These are phyloP conservation scores for Bombus consobrinus DNA, from an alignment of 1,140 invertebrate genomes.

Conservation along the genomic window DNA sequence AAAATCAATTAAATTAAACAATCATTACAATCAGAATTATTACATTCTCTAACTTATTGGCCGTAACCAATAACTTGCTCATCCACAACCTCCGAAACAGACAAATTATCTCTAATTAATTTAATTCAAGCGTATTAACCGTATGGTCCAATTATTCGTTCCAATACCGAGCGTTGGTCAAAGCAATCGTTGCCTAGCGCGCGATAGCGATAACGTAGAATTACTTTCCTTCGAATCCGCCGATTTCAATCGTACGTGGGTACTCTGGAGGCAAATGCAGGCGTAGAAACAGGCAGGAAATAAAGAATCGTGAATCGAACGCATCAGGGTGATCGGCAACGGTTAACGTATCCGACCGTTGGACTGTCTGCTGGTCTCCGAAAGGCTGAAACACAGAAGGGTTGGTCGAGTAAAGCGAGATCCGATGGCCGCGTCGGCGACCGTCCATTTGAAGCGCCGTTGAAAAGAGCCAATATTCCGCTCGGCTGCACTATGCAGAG, in stretches of 20 bases:
- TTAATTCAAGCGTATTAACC: not conserved
- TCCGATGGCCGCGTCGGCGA: constrained; percentile 25
- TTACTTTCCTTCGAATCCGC: not conserved
- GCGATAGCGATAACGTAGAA: not conserved
- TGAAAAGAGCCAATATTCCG: constrained; percentile 80
- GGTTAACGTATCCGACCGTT: constrained; percentile 6
- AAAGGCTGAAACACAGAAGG: constrained; percentile 20
- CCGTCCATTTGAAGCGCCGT: constrained; percentile 66
- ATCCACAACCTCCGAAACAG: not conserved
- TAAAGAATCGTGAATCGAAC: constrained; percentile 2
- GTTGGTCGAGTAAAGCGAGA: constrained; percentile 27
- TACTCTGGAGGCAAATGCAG: too few relatives aligned
- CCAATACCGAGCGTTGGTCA: not conserved
- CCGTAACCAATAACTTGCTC: too few relatives aligned
- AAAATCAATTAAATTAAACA: too few relatives aligned
- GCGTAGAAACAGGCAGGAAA: not conserved
- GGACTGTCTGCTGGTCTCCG: not conserved
- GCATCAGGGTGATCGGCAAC: not conserved
- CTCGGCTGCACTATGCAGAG: constrained; percentile 69
- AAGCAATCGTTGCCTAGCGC: not conserved
- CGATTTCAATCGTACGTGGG: too few relatives aligned
- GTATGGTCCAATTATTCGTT: not conserved
- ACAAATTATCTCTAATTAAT: not conserved
- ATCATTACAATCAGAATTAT: too few relatives aligned
- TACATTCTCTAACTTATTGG: too few relatives aligned